Percentiles rank a stretch among this genome's conserved stretches.
These are phyloP conservation scores for Listronotus bonariensis DNA, from an alignment of 1,140 invertebrate species.

Conservation along the genomic window DNA sequence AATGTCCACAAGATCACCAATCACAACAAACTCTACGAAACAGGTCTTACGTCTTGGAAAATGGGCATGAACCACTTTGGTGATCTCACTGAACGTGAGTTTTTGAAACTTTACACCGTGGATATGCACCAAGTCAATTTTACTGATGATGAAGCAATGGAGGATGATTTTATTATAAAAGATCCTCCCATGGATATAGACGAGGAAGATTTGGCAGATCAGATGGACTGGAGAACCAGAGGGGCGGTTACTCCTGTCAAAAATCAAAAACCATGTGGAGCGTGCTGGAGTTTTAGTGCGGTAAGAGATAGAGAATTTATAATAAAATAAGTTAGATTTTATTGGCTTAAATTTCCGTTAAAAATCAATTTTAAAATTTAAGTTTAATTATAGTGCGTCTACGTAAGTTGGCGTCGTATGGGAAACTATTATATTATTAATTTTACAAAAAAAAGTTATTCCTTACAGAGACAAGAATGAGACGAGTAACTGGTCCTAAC, in stretches of 20 bases:
- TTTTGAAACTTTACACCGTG: conserved; percentile 71
- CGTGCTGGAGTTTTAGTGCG: conserved; percentile 90
- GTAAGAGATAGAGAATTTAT: conserved; percentile 60
- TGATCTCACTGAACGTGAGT: conserved; percentile 84
- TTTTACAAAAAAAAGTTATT: too few species aligned
- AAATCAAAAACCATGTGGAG: conserved; percentile 90
- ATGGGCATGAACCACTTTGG: conserved; percentile 78
- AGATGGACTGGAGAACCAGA: conserved; percentile 83
- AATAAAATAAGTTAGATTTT: too few species aligned
- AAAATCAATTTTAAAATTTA: too few species aligned
- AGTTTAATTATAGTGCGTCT: too few species aligned
- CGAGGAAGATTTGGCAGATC: conserved; percentile 61
- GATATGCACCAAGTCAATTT: conserved; percentile 60
- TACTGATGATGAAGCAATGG: not conserved
- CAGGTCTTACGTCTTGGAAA: conserved; percentile 67
- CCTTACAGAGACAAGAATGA: too few species aligned
- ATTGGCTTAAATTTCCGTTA: too few species aligned
- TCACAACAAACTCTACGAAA: conserved; percentile 73
- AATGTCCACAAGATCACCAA: conserved; percentile 80
- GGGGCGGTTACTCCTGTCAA: conserved; percentile 90
- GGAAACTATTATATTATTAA: too few species aligned
- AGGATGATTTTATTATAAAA: not conserved
- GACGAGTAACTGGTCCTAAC: too few species aligned
- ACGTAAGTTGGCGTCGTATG: too few species aligned
- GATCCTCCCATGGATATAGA: not conserved